These are phyloP conservation scores for Acleris cristana DNA, from an alignment of 2,888 invertebrate genomes.

Conservation along the genomic window DNA sequence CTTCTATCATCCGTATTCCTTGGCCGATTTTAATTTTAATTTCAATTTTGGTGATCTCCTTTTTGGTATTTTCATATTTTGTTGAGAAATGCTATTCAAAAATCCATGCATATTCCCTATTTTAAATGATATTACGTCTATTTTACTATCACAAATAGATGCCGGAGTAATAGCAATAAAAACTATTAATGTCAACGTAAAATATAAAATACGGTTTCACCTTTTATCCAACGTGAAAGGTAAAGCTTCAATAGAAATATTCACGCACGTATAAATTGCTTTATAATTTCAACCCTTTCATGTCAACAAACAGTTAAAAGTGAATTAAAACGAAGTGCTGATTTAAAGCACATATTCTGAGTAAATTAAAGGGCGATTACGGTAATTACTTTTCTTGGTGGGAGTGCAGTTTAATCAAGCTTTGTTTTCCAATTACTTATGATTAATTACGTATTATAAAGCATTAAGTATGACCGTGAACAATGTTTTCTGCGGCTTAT, in stretches of 20 bases:
- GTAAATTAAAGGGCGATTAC: constrained; percentile 21
- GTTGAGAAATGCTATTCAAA: too few relatives aligned
- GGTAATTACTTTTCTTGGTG: constrained; percentile 27
- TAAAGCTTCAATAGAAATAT: not conserved
- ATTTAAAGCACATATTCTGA: constrained; percentile 18
- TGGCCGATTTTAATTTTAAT: too few relatives aligned
- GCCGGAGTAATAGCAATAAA: too few relatives aligned
- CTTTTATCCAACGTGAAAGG: not conserved
- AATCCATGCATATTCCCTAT: too few relatives aligned
- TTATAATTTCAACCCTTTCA: constrained; percentile 20
- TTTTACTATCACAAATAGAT: too few relatives aligned
- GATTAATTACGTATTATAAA: constrained; percentile 15
- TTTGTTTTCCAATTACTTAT: constrained; percentile 16
- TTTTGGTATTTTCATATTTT: too few relatives aligned
- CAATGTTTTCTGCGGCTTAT: constrained; percentile 1
- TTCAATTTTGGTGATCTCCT: too few relatives aligned
- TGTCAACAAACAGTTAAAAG: constrained; percentile 29
- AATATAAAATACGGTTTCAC: too few relatives aligned
- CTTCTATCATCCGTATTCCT: too few relatives aligned
- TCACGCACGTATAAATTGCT: constrained; percentile 7
- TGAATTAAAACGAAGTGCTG: constrained; percentile 20
- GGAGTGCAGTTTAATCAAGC: constrained; percentile 13
- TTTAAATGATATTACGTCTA: too few relatives aligned
- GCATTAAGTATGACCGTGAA: not conserved
- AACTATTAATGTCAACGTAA: too few relatives aligned